Conservation (phyloP, 2,113 vertebrate species). For the Platysteira castanea region DNA sequence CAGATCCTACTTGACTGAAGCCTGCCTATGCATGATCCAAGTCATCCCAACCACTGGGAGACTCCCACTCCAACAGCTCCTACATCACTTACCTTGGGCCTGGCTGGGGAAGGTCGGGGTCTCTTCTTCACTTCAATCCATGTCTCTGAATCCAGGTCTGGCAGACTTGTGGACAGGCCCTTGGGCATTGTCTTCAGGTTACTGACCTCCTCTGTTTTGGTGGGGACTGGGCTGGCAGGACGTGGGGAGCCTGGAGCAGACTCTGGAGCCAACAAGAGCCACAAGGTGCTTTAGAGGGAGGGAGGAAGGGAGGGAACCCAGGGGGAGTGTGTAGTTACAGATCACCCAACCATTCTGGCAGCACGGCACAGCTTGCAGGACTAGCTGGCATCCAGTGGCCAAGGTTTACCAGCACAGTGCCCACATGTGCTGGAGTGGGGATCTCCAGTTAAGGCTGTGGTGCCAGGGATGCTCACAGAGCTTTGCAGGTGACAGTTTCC, state of each 20-base stretch:
- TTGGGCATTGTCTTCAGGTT: conserved; percentile 97
- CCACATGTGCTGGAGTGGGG: background rate
- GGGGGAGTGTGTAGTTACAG: background rate
- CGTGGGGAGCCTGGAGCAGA: conserved; percentile 81
- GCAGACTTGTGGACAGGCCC: conserved; percentile 92
- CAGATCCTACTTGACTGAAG: background rate
- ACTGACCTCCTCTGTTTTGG: conserved; percentile 83
- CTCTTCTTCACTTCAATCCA: conserved; percentile 99
- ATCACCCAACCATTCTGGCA: background rate
- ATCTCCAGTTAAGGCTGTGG: background rate
- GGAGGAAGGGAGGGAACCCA: background rate
- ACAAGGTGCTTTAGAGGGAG: background rate
- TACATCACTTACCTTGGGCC: conserved; percentile 78
- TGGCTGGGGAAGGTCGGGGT: conserved; percentile 88
- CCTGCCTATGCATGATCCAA: background rate
- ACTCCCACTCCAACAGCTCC: background rate
- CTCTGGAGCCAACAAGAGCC: conserved; percentile 52
- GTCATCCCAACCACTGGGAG: background rate
- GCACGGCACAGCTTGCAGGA: background rate
- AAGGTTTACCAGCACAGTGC: background rate
- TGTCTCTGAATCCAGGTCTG: conserved; percentile 93
- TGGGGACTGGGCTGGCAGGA: conserved; percentile 72
- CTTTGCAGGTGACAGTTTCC: background rate
- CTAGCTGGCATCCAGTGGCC: background rate
- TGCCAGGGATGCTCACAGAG: background rate